A percentile compares a stretch with the other conserved stretches of the same genome.
Conservation (phyloP, 2,797 vertebrate species). For the Kryptopterus vitreolus region DNA sequence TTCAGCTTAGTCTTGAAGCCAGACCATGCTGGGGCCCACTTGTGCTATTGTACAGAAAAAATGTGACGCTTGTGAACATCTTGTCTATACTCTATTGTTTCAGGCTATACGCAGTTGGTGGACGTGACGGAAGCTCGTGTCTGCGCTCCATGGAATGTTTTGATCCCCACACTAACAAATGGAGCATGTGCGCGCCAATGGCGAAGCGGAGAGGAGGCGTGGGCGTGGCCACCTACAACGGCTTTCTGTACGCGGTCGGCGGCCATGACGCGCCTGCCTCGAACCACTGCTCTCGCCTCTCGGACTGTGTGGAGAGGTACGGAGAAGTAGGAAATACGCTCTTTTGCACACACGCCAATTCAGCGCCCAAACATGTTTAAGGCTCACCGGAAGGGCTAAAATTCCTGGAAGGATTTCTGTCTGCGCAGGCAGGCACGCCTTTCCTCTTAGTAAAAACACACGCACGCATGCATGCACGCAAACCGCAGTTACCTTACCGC, state of each 20-base stretch:
- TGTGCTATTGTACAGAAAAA: no score
- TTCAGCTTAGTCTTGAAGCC: no score
- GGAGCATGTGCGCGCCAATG: slow-evolving; percentile 92
- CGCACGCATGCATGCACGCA: neutral
- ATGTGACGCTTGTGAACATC: neutral
- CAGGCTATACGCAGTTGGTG: slow-evolving; percentile 92
- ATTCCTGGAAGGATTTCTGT: slow-evolving; percentile 31
- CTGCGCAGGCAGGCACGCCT: slow-evolving; percentile 32
- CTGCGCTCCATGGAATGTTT: slow-evolving; percentile 96
- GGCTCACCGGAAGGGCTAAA: neutral
- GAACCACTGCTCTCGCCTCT: slow-evolving; percentile 91
- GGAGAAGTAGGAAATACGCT: neutral
- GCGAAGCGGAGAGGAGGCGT: slow-evolving; percentile 92
- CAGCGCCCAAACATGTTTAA: slow-evolving; percentile 5
- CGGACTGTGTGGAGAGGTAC: slow-evolving; percentile 93
- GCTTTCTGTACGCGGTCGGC: slow-evolving; percentile 93
- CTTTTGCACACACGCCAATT: neutral
- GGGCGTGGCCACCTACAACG: slow-evolving; percentile 91
- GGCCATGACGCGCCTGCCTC: slow-evolving; percentile 95
- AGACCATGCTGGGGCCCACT: no score
- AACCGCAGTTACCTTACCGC: slow-evolving; percentile 36
- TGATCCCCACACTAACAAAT: slow-evolving; percentile 97
- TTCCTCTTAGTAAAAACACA: neutral
- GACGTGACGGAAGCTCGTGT: slow-evolving; percentile 93
- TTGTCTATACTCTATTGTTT: slow-evolving; percentile 10